Percentiles rank a stretch among this genome's conserved stretches.
Conservation (phyloP, 30 jellyfish, hydroid and myxozoan genomes). For the Hydra vulgaris region DNA sequence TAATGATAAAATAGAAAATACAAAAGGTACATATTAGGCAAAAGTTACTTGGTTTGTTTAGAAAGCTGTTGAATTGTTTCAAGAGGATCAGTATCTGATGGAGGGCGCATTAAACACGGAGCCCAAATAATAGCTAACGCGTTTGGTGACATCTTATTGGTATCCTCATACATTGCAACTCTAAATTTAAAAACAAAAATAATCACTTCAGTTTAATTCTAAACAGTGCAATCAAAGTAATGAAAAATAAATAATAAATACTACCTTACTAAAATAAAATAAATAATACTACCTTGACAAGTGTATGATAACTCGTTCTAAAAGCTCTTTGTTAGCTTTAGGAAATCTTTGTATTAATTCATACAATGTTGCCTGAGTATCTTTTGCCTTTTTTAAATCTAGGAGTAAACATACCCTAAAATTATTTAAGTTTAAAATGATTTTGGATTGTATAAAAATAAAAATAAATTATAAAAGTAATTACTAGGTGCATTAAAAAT, state of each 20-base stretch:
- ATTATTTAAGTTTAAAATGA: no score
- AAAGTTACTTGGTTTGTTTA: conserved; percentile 21
- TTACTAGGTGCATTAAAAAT: no score
- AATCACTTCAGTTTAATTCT: no score
- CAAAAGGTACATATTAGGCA: not conserved
- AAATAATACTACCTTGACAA: conserved; percentile 52
- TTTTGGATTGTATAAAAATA: no score
- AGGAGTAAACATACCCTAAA: no score
- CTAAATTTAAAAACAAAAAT: conserved; percentile 34
- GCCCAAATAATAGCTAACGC: conserved; percentile 90
- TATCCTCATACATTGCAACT: conserved; percentile 61
- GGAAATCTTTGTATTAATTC: conserved; percentile 75
- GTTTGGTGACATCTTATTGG: conserved; percentile 88
- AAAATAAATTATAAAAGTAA: no score
- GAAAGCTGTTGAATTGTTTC: conserved; percentile 84
- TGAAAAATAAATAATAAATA: not conserved
- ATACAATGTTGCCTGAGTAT: conserved; percentile 58
- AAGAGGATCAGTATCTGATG: conserved; percentile 55
- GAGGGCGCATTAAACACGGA: conserved; percentile 81
- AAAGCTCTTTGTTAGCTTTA: conserved; percentile 46
- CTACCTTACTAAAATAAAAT: not conserved
- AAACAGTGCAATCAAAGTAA: no score
- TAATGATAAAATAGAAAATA: no score
- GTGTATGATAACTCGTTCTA: conserved; percentile 55
- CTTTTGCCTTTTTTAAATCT: conserved; percentile 59